Evolutionary conservation across 2,888 invertebrate species (phyloP).

Genomic region (Caenorhabditis japonica): DNA sequence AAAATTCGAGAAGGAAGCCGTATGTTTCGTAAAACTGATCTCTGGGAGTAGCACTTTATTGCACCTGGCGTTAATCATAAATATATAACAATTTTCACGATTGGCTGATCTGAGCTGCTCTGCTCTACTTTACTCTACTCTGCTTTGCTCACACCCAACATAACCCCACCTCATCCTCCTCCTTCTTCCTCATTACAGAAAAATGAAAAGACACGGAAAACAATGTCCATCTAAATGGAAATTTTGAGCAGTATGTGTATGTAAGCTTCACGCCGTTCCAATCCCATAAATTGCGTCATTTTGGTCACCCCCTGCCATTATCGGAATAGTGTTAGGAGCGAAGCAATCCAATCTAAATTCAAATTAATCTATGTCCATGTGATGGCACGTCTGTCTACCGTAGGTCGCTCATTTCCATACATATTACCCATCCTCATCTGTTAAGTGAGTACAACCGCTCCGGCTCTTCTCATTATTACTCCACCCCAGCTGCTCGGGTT

Average conservation of each 20-base stretch:
- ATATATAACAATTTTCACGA: too few relatives aligned
- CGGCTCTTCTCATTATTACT: too few relatives aligned
- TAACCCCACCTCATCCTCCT: too few relatives aligned
- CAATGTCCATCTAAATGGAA: conserved; percentile 39
- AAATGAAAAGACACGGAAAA: too few relatives aligned
- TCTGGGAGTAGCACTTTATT: too few relatives aligned
- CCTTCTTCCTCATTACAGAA: too few relatives aligned
- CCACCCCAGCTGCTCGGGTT: too few relatives aligned
- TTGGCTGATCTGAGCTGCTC: neutral
- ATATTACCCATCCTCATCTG: conserved; percentile 11
- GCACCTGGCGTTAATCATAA: too few relatives aligned
- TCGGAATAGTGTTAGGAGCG: conserved; percentile 1
- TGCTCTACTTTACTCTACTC: too few relatives aligned
- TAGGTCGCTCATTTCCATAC: conserved; percentile 37
- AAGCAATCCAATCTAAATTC: conserved; percentile 34
- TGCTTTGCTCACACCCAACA: too few relatives aligned
- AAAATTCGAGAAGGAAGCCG: conserved; percentile 2
- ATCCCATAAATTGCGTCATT: conserved; percentile 27
- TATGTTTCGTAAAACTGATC: conserved; percentile 4
- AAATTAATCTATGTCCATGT: conserved; percentile 10
- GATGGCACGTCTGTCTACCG: conserved; percentile 8
- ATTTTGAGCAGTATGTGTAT: too few relatives aligned
- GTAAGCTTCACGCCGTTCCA: conserved; percentile 2
- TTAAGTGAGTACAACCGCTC: too few relatives aligned
- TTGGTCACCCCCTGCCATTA: conserved; percentile 11